Base-by-base conservation (phyloP, 2,888 invertebrate genomes). In the Drosophila mercatorum region DNA sequence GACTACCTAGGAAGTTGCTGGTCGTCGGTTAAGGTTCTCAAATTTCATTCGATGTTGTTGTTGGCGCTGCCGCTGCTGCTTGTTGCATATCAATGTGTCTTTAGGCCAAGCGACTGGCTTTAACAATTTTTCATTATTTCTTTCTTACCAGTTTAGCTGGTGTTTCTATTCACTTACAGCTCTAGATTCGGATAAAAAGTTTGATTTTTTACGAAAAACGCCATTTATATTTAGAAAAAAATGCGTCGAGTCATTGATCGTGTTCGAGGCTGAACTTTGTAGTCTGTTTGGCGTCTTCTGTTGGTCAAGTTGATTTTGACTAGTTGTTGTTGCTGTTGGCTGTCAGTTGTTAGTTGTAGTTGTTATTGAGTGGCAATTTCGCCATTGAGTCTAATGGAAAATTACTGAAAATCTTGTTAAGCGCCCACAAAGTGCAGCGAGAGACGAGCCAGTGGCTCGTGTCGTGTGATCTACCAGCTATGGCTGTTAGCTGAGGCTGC, bases 231-330 rank as follows among this genome's bases (percentile, higher is more conserved):
- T 51, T 11, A 56, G 56, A 49, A 46, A 28, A 3, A 36, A 36
- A 47, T 69, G 43, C 69, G 40, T 51, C 75, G 68, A 88, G 88
- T 78, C 83, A 80, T 86, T 81, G 86, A 81, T 83, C 83, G 85
- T 72, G 83, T 69, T 75, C 84, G 72, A 81, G 83, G 83, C 72
- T 79, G 59, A 58, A 58, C 65, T 72, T 71, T 75, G 66, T 51
- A 70, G 60, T 84, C 47, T 55, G 31, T 72, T 57, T 63, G 55
- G 40, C 40, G 47, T 41, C 53, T 65, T 63, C 55, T 67, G 57
- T 74, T 78, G 75, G 80, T 80, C 69, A 74, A 79, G 74, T 80
- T 77, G 62, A 59, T 57, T 51, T 61, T 62, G 46, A 51, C 58
- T 64, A 64, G 46, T 75, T 65, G 59, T 17, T 34, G 61, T 53